Percentiles rank a stretch among this genome's conserved stretches.
phyloP scores from a whole-genome alignment of 92 coral and sea anemone genomes.

The Micromussa lordhowensis region DNA sequence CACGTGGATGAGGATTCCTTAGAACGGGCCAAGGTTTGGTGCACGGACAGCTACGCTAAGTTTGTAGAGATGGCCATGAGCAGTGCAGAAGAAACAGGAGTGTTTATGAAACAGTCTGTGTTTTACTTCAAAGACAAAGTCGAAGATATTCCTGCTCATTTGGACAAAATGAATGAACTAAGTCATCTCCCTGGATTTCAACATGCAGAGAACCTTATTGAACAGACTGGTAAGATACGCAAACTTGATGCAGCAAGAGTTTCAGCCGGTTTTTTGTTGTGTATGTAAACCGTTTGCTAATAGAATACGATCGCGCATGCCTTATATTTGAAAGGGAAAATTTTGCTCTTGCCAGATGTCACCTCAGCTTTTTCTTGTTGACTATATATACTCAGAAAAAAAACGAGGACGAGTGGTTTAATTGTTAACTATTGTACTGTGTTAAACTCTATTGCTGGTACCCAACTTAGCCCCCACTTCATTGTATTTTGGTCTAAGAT shows the following conservation, averaged over 20 bases:
- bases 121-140: conserved; percentile 38
- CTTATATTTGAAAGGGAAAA: too few species aligned
- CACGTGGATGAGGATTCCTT: conserved; percentile 7
- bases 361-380: too few species aligned
- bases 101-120: conserved; percentile 24
- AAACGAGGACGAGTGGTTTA: too few species aligned
- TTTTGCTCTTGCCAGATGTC: too few species aligned
- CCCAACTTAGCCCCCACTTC: too few species aligned
- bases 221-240: conserved; percentile 6
- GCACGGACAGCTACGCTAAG: conserved; percentile 37
- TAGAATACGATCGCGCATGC: too few species aligned
- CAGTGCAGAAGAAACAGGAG: conserved; percentile 33
- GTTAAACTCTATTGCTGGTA: too few species aligned
- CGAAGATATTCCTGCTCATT: conserved; percentile 21
- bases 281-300: too few species aligned
- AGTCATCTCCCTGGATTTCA: conserved; percentile 37
- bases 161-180: conserved; percentile 33
- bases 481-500: too few species aligned
- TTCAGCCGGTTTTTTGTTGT: not conserved
- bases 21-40: conserved; percentile 35
- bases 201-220: conserved; percentile 21
- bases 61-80: conserved; percentile 38
- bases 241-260: not conserved
- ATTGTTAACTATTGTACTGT: too few species aligned
- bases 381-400: too few species aligned